Base-by-base conservation (phyloP, 2,797 vertebrate species). In the Nannoperca obscura region DNA sequence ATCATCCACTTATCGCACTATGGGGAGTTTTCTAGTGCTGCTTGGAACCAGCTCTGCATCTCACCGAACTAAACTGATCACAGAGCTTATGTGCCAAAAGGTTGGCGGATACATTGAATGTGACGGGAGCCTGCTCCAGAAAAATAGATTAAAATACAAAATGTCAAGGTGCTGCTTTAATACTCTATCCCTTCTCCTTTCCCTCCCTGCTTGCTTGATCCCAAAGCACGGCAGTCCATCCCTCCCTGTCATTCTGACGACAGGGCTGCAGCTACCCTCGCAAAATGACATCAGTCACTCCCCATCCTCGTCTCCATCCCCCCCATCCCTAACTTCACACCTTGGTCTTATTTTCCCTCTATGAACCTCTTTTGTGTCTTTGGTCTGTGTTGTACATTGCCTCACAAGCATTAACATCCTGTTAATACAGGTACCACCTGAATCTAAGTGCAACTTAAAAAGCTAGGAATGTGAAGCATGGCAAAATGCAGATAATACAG, bases 141-240 rank as follows among this genome's bases (percentile, higher is more conserved):
- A 71, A 78, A 88, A 80, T 44, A 75, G 74, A 88, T 85, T 71
- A 77, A 75, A 88, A 86, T 67, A 70, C 69, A 80, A 91, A 87
- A 87, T 83, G 83, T 88, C 86, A 87, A 83, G 77, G 72, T 77
- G 87, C 67, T 61, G 62, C 63, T 82, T 88, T 81, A 83, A 75
- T 72, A 67, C 62, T 63, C 72, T 40, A 36, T 47, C 20, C 19
- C 52, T 68, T 7, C 24, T 24, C 61, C 63, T 20, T 30, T 44
- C 55, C 5, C 60, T 63, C 6, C 38, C 24, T 5, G 17, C 49
- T 19, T 15, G 50, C 74, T 57, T 81, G 74, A 74, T 86, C 63
- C 68, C 47, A 15, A 36, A 83, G 63, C 71, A 60, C 12, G 19
- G 36, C 49, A 17, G 70, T 73, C 77, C 67, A 72, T 80, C 50